Evolutionary conservation across 37 sponge, comb jelly and placozoan genomes (phyloP), one percentile per base, ranked within the genome.

Genomic region (Theonella swinhoei): DNA sequence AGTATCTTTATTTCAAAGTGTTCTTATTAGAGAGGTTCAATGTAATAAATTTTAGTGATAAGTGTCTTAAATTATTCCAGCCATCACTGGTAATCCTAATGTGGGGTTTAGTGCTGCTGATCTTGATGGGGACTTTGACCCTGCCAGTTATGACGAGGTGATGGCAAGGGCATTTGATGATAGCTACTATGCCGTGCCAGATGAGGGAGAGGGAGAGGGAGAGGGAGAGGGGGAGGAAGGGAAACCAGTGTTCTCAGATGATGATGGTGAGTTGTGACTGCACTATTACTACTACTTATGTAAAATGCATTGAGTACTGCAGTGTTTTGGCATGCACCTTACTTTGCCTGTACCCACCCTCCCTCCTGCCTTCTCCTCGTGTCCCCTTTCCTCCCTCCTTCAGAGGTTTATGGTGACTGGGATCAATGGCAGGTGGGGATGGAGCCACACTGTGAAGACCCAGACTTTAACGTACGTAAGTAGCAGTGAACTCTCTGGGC

Each of bases 111-210:
- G 42, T 4, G 87, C 63, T 28, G 83, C 84, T 2, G 97, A 93
- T 62, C 32, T 96, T 5, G 93, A 89, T 64, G 85, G 80, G 17
- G 97, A 96, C 62, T 96, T 96, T 83, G 95, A 96, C 80, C 87
- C 98, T 39, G 78, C 84, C 36, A 31, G 77, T n/a, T 91, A 94
- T 74, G 96, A 98, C 68, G 70, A 70, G 36, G 68, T 47, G 31
- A 98, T 98, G 98, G 29, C 63, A 68, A 63, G 40, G 34, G 79
- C 82, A 11, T 96, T 91, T 63, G 68, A 80, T 39, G 77, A 93
- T 1, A 85, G 91, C 1, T 94, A 93, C 69, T 92, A 88, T 40
- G 59, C 75, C 14, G 74, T 79, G 40, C 78, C 38, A 31, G 88
- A 83, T 24, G 73, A 72, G 25, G 54, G 14, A 14, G 54, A 14